Evolutionary conservation across 92 coral and sea anemone species (phyloP).

Genomic region (Epizoanthus scotinus): DNA sequence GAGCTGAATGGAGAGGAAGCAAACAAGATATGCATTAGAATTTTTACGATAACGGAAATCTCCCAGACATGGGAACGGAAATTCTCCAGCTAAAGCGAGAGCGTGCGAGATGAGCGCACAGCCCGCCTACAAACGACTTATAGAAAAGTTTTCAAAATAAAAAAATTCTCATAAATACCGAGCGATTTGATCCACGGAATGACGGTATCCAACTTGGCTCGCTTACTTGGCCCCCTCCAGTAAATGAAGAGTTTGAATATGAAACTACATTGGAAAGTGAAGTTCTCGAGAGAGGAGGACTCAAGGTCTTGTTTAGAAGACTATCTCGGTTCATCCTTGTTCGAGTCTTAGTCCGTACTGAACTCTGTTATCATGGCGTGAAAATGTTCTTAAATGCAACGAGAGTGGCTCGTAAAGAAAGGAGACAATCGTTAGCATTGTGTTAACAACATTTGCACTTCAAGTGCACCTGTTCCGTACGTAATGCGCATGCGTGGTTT

Average conservation of each 20-base stretch:
- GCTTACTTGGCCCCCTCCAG: constrained; percentile 87
- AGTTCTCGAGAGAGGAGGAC: constrained; percentile 91
- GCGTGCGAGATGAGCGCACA: constrained; percentile 77
- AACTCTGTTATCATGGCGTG: constrained; percentile 99
- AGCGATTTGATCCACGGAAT: constrained; percentile 97
- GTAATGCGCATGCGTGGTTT: constrained; percentile 93
- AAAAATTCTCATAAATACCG: constrained; percentile 86
- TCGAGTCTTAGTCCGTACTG: constrained; percentile 87
- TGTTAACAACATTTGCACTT: constrained; percentile 99
- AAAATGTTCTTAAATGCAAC: constrained; percentile 99
- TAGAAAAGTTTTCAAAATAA: constrained; percentile 53
- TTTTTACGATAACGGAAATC: constrained; percentile 30
- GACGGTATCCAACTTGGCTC: constrained; percentile 99
- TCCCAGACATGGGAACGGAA: constrained; percentile 30
- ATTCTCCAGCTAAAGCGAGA: constrained; percentile 38
- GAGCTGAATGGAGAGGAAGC: constrained; percentile 72
- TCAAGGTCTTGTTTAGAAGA: constrained; percentile 91
- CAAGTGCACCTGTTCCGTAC: constrained; percentile 97
- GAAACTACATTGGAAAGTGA: constrained; percentile 91
- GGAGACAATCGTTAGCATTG: constrained; percentile 99
- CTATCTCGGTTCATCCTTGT: constrained; percentile 97
- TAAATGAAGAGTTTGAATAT: constrained; percentile 89
- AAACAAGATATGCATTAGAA: constrained; percentile 55
- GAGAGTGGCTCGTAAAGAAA: constrained; percentile 99
- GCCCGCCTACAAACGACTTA: constrained; percentile 42